Percentiles rank a stretch among this genome's conserved stretches.
These are phyloP conservation scores for Thereva unica DNA, from an alignment of 2,888 invertebrate species.

Conservation along the genomic window DNA sequence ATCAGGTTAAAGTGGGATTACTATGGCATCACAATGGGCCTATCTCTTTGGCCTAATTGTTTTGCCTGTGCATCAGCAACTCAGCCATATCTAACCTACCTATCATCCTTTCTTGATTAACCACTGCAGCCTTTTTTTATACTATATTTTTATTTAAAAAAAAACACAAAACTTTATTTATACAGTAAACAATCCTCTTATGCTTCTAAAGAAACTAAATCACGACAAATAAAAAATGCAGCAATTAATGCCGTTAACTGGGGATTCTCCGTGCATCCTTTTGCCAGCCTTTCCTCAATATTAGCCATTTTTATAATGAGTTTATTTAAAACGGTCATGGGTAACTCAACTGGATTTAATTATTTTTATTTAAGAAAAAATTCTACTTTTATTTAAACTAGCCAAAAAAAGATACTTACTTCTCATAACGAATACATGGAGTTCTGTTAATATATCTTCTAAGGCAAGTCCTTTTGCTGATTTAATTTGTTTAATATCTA, in stretches of 20 bases:
- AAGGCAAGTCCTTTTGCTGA: slow-evolving; percentile 88
- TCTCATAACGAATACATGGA: slow-evolving; percentile 85
- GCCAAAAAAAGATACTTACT: slow-evolving; percentile 64
- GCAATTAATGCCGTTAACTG: slow-evolving; percentile 88
- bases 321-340: slow-evolving; percentile 74
- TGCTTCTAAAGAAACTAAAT: slow-evolving; percentile 56
- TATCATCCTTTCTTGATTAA: no score
- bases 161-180: neutral
- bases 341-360: slow-evolving; percentile 77
- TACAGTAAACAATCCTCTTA: slow-evolving; percentile 12
- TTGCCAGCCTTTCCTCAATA: slow-evolving; percentile 82
- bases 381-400: slow-evolving; percentile 26
- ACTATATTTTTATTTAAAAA: no score
- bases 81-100: no score
- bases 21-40: no score
- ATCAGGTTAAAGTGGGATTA: no score
- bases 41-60: no score
- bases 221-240: slow-evolving; percentile 80
- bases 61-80: no score
- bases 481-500: slow-evolving; percentile 82
- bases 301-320: slow-evolving; percentile 86
- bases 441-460: slow-evolving; percentile 89
- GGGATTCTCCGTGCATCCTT: slow-evolving; percentile 87
- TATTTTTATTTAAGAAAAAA: slow-evolving; percentile 36
- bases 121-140: no score